Evolutionary conservation across 2,888 invertebrate species (phyloP).

Genomic region (Netelia melanura): DNA sequence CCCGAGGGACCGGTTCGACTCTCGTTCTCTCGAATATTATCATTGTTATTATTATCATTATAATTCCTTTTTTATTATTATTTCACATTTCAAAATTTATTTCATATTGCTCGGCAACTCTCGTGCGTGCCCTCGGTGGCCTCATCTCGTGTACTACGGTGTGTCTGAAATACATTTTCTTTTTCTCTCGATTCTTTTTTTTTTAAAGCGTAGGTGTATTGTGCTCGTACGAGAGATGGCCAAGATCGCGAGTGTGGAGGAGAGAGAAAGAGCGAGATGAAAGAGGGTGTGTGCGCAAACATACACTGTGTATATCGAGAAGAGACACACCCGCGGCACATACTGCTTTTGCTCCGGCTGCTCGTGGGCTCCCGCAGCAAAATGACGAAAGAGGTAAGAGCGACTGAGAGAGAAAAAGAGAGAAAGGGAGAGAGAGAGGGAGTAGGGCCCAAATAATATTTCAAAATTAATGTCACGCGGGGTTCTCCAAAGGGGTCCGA

Average conservation of each 20-base stretch:
- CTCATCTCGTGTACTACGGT: constrained; percentile 42
- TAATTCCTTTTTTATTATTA: constrained; percentile 47
- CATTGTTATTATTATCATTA: no score
- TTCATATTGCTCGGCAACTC: not conserved
- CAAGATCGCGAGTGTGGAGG: constrained; percentile 3
- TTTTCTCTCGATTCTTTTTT: not conserved
- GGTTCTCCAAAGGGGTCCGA: constrained; percentile 76
- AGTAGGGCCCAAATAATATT: constrained; percentile 80
- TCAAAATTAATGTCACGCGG: constrained; percentile 83
- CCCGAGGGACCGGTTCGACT: no score
- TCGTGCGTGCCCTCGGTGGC: constrained; percentile 34
- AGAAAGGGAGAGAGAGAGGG: constrained; percentile 41
- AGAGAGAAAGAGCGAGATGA: constrained; percentile 1
- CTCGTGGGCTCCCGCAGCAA: constrained; percentile 35
- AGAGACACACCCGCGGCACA: constrained; percentile 67
- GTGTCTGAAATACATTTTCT: constrained; percentile 30
- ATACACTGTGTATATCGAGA: constrained; percentile 32
- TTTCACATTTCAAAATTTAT: constrained; percentile 55
- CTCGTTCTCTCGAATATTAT: no score
- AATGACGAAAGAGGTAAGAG: not conserved
- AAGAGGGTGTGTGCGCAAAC: constrained; percentile 51
- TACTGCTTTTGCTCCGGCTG: constrained; percentile 34
- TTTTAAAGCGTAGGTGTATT: constrained; percentile 49
- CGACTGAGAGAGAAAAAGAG: not conserved
- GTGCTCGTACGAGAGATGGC: constrained; percentile 44